Base-by-base conservation (phyloP, 2,888 invertebrate genomes). In the Linnaemya vulpina region DNA sequence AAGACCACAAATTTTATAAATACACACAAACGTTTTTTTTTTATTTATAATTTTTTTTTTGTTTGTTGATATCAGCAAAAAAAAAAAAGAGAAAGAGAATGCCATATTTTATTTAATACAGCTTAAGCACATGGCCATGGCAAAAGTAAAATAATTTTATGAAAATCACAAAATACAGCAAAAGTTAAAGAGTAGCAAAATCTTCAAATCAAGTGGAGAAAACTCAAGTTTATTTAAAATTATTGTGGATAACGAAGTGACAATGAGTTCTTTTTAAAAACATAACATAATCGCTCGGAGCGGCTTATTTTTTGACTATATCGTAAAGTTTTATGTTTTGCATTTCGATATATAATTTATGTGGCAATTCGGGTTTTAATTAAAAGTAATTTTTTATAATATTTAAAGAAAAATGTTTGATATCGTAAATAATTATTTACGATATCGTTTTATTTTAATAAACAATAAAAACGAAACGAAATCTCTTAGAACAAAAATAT, bases 91-190 rank as follows among this genome's bases (percentile, higher is more conserved):
- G 11, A 49, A 46, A 74, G 58, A 30, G 11, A 46, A 38, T 53
- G 62, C 43, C 65, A 62, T 60, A 13, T 77, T 77, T 68, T 55
- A 20, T 22, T 63, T 55, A 58, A 51, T 49, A 43, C 55, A 71
- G 71, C 71, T 71, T 76, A 80, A 30, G 75, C 75, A 84, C 84
- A 80, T 84, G 84, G 84, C 76, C 84, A 80, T 62, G 71, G 13
- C 40, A 67, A 79, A 70, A 75, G 51, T 25, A 51, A 51, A 35
- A 43, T 60, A 13, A 11, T 30, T 30, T 30, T 20, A 60, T 38
- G n/a, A 58, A 58, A 4, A 51, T n/a, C 30, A 51, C 13, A 49
- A 38, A 20, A 20, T n/a, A 43, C 38, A 30, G 51, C 7, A 22
- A 30, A 70, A 15, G 60, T 22, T 25, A 55, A 53, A 67, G 67